Base-by-base conservation (phyloP, 2,797 vertebrate genomes). In the Acestrorhynchus altus region DNA sequence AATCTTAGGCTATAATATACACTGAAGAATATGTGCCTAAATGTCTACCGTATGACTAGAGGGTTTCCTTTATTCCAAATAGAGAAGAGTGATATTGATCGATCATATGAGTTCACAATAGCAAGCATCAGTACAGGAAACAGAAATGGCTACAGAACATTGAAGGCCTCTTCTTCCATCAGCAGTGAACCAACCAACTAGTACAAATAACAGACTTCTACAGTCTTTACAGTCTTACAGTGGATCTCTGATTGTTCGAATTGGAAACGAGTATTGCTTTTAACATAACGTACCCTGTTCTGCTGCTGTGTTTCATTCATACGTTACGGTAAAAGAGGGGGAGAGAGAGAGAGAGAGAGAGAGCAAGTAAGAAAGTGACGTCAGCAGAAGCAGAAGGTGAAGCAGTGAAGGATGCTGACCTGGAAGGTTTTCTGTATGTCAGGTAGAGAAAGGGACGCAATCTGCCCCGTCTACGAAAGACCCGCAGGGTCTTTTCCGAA, bases 211-310 rank as follows among this genome's bases (percentile, higher is more conserved):
- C n/a, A 80, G 65, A 81, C 81, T 79, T 77, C 68, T 44, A 78
- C 59, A 49, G 31, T 35, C 31, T 35, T 69, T 40, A 66, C 66
- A 69, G 35, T 63, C 42, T 82, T 73, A 68, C 72, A 83, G 52
- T 46, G 74, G 54, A 57, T 64, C 49, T 51, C 26, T 68, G 74
- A 63, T 46, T 24, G 47, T 57, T 77, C 64, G 51, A 49, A 69
- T 57, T 73, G 47, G n/a, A 69, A 65, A 79, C 56, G 61, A 77
- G 85, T 90, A 88, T 89, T 90, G 90, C 89, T 90, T 84, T 76
- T 76, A 81, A 52, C 77, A 65, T 79, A 69, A 83, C 76, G 40
- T 83, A 88, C 83, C 87, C 83, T 90, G 86, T 88, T 54, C 74
- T 42, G 46, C 71, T 76, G 61, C 76, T 22, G 59, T 39, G 4